Conservation (phyloP, 2,888 invertebrate species). For the Ecliptopera silaceata region DNA sequence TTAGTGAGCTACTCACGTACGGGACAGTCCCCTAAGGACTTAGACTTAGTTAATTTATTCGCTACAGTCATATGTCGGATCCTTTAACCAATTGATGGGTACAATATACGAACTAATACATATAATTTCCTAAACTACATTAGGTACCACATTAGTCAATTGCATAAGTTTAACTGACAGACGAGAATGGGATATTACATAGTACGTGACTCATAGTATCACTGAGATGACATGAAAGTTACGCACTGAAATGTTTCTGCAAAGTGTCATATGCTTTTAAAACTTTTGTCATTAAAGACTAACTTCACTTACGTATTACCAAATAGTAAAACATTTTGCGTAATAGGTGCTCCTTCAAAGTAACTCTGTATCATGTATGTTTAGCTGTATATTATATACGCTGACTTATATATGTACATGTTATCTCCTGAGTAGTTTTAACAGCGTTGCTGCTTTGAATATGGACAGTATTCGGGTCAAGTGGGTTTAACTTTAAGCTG, state of each 20-base stretch:
- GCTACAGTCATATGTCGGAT: slow-evolving; percentile 44
- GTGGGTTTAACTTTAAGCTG: slow-evolving; percentile 30
- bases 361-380: slow-evolving; percentile 1
- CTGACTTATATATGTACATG: background rate
- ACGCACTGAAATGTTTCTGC: slow-evolving; percentile 14
- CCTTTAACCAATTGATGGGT: slow-evolving; percentile 65
- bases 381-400: background rate
- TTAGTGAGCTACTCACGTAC: slow-evolving; percentile 41
- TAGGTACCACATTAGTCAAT: too few species aligned
- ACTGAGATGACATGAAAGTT: slow-evolving; percentile 40
- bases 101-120: background rate
- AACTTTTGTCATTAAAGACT: slow-evolving; percentile 34
- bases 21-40: too few species aligned
- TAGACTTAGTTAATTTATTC: slow-evolving; percentile 54
- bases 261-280: slow-evolving; percentile 30
- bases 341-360: slow-evolving; percentile 18
- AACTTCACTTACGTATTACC: slow-evolving; percentile 30
- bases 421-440: slow-evolving; percentile 25
- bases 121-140: too few species aligned
- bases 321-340: slow-evolving; percentile 30
- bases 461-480: slow-evolving; percentile 32
- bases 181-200: slow-evolving; percentile 76
- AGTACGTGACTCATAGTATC: slow-evolving; percentile 56
- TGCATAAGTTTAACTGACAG: slow-evolving; percentile 53
- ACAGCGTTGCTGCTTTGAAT: slow-evolving; percentile 28